Conservation (phyloP, 2,888 invertebrate genomes). For the Hesperia comma region DNA sequence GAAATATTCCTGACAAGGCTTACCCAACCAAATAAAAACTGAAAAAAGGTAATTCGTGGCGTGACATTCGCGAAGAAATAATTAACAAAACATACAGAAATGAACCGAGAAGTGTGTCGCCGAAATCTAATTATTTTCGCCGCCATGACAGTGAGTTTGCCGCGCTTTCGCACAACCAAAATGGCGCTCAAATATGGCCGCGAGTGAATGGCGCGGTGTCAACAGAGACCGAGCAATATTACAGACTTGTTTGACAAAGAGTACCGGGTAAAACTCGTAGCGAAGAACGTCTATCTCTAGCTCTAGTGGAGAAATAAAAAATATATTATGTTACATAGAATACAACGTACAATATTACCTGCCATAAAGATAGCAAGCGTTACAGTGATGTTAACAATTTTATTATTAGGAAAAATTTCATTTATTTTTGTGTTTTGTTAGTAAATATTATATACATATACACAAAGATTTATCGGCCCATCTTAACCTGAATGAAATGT, state of each 20-base stretch:
- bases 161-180: slow-evolving; percentile 72
- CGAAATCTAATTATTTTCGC: slow-evolving; percentile 80
- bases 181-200: slow-evolving; percentile 56
- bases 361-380: too few species aligned
- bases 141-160: slow-evolving; percentile 75
- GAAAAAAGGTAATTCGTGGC: slow-evolving; percentile 44
- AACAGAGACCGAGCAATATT: slow-evolving; percentile 56
- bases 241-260: slow-evolving; percentile 27
- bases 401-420: too few species aligned
- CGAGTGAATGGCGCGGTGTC: slow-evolving; percentile 51
- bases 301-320: background rate
- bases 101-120: slow-evolving; percentile 70
- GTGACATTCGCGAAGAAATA: slow-evolving; percentile 69
- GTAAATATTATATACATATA: too few species aligned
- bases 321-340: background rate
- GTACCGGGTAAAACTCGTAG: background rate
- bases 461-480: too few species aligned
- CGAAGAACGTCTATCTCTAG: background rate
- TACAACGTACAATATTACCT: background rate
- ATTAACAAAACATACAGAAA: slow-evolving; percentile 80
- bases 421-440: too few species aligned
- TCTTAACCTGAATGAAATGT: too few species aligned
- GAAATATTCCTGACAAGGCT: slow-evolving; percentile 46
- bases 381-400: too few species aligned
- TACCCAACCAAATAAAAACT: slow-evolving; percentile 46